Percentiles rank a stretch among this genome's conserved stretches.
phyloP scores from a whole-genome alignment of 2,888 invertebrate genomes.

The Habrosyne pyritoides region DNA sequence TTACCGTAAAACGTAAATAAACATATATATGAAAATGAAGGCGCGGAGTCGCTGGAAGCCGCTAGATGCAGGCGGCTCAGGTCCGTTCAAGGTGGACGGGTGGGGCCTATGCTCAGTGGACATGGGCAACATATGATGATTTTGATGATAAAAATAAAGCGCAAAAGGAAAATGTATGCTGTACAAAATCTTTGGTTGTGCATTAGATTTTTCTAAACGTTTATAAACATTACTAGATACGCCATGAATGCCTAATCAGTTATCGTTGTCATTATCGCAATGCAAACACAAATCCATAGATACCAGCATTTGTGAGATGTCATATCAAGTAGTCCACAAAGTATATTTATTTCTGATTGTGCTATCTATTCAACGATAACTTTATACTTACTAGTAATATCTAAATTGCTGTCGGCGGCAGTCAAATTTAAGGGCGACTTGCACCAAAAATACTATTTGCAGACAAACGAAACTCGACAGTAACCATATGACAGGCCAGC shows the following conservation, averaged over 20 bases:
- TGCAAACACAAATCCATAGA: constrained; percentile 63
- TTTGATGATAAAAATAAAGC: too few relatives aligned
- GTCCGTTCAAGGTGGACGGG: too few relatives aligned
- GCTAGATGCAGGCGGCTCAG: too few relatives aligned
- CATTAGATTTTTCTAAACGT: constrained; percentile 30
- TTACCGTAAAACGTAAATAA: too few relatives aligned
- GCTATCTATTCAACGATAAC: constrained; percentile 55
- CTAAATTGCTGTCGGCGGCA: neutral
- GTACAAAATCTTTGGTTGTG: neutral
- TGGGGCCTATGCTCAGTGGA: too few relatives aligned
- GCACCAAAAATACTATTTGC: constrained; percentile 19
- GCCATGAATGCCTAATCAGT: constrained; percentile 59
- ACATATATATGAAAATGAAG: too few relatives aligned
- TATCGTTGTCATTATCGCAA: constrained; percentile 56
- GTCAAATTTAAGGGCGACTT: constrained; percentile 10
- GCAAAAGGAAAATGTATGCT: neutral
- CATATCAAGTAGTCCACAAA: constrained; percentile 58
- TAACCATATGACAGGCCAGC: too few relatives aligned
- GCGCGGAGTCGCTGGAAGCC: too few relatives aligned
- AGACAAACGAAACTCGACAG: constrained; percentile 13
- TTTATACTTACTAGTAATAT: constrained; percentile 2
- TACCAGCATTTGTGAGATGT: constrained; percentile 65
- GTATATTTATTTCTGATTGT: constrained; percentile 69
- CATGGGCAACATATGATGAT: too few relatives aligned
- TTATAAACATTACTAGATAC: constrained; percentile 58